A percentile compares a stretch with the other conserved stretches of the same genome.
These are phyloP conservation scores for Nephotettix cincticeps DNA, from an alignment of 1,140 invertebrate species.

Conservation along the genomic window DNA sequence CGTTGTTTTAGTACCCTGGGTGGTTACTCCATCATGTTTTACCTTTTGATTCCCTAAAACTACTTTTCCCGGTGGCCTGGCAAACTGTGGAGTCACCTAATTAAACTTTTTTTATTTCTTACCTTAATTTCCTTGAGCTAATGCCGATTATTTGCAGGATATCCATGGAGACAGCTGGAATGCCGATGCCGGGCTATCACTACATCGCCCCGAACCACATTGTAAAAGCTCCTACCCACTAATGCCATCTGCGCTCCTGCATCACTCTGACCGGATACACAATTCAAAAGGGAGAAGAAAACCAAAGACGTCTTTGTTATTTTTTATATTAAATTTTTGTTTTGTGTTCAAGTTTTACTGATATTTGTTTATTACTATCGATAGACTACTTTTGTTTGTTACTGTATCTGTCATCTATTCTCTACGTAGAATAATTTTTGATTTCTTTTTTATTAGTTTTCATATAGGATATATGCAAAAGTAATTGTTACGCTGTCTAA, in stretches of 20 bases:
- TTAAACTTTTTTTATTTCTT: too few relatives aligned
- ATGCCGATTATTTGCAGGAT: constrained; percentile 65
- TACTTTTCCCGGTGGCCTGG: too few relatives aligned
- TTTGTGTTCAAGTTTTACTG: neutral
- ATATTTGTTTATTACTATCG: neutral
- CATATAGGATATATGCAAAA: neutral
- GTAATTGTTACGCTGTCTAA: constrained; percentile 12
- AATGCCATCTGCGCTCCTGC: constrained; percentile 45
- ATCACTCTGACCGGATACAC: neutral
- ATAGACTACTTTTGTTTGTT: constrained; percentile 27
- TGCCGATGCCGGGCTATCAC: constrained; percentile 86
- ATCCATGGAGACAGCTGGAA: constrained; percentile 88
- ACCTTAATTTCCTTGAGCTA: too few relatives aligned
- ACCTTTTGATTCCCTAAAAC: too few relatives aligned
- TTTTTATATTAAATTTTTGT: neutral
- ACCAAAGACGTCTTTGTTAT: constrained; percentile 1
- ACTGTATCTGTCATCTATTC: constrained; percentile 21
- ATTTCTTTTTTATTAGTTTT: constrained; percentile 5
- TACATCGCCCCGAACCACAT: constrained; percentile 90
- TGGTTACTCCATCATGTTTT: too few relatives aligned
- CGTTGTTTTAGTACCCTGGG: too few relatives aligned
- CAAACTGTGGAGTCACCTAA: too few relatives aligned
- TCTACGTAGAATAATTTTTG: constrained; percentile 11
- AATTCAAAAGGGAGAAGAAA: neutral
- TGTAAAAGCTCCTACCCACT: constrained; percentile 88